Conservation (phyloP, 37 sponge, comb jelly and placozoan species). For the Halichondria panicea region DNA sequence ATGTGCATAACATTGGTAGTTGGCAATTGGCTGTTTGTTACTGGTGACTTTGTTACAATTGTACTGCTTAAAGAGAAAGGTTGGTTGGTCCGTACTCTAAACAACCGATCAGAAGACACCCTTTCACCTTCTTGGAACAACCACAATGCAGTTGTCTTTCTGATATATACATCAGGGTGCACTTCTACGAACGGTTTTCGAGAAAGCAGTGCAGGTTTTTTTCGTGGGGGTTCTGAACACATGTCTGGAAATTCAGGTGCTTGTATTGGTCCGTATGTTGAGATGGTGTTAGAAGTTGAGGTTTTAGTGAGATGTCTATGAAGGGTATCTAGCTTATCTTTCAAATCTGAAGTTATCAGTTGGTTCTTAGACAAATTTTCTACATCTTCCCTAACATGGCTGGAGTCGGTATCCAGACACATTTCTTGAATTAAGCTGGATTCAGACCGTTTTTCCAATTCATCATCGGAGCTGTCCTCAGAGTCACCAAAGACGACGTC, state of each 20-base stretch:
- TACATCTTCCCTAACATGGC: too few species aligned
- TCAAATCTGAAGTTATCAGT: background rate
- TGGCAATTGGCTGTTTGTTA: too few species aligned
- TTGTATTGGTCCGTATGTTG: background rate
- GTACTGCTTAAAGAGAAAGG: conserved; percentile 8
- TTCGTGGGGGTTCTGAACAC: too few species aligned
- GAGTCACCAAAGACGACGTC: too few species aligned
- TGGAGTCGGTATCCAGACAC: too few species aligned
- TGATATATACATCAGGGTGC: conserved; percentile 15
- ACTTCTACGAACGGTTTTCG: conserved; percentile 42
- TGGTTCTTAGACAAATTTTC: too few species aligned
- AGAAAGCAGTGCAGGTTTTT: too few species aligned
- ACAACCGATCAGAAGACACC: conserved; percentile 39
- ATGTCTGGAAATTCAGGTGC: too few species aligned
- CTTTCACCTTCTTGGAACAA: conserved; percentile 47
- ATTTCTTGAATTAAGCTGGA: too few species aligned
- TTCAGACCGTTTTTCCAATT: too few species aligned
- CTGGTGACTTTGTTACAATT: background rate
- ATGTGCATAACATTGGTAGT: background rate
- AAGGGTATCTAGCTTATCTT: background rate
- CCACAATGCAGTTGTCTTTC: conserved; percentile 61
- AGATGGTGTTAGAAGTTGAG: background rate
- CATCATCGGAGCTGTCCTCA: too few species aligned
- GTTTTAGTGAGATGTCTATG: background rate
- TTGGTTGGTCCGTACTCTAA: conserved; percentile 42